These are phyloP conservation scores for Teleogryllus occipitalis DNA, from an alignment of 1,140 invertebrate species.

Conservation along the genomic window DNA sequence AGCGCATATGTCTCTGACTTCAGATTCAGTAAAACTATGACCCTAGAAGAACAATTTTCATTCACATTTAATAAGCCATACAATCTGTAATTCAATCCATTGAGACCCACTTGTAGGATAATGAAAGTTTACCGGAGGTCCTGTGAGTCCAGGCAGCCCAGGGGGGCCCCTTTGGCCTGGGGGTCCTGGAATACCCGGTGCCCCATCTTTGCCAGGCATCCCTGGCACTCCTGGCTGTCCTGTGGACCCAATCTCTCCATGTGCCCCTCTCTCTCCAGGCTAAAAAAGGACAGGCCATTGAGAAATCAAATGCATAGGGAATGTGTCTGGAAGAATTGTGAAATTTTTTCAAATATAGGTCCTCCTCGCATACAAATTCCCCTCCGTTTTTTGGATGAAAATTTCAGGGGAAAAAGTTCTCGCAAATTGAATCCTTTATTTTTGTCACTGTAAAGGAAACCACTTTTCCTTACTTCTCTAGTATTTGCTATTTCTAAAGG, in stretches of 20 bases:
- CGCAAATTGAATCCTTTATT: no score
- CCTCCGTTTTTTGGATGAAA: no score
- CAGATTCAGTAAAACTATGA: slow-evolving; percentile 41
- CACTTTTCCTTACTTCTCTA: no score
- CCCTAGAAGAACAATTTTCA: slow-evolving; percentile 35
- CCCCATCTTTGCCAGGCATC: slow-evolving; percentile 40
- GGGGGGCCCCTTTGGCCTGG: slow-evolving; percentile 38
- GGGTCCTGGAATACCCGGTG: slow-evolving; percentile 35
- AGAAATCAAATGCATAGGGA: no score
- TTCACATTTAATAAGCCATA: background rate
- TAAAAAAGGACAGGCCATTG: slow-evolving; percentile 21
- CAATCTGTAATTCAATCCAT: background rate
- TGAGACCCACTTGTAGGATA: no score
- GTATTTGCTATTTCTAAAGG: no score
- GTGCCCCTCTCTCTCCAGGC: slow-evolving; percentile 43
- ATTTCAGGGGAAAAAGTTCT: no score
- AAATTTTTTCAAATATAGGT: no score
- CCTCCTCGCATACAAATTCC: no score
- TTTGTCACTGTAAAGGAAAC: no score
- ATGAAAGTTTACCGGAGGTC: slow-evolving; percentile 31
- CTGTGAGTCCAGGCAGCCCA: slow-evolving; percentile 46
- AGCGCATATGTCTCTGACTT: slow-evolving; percentile 47
- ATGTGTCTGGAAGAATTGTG: no score
- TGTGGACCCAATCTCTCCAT: slow-evolving; percentile 41
- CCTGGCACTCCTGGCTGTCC: slow-evolving; percentile 37